Evolutionary conservation across 2,113 vertebrate genomes (phyloP).

Genomic region (Hemicordylus capensis): DNA sequence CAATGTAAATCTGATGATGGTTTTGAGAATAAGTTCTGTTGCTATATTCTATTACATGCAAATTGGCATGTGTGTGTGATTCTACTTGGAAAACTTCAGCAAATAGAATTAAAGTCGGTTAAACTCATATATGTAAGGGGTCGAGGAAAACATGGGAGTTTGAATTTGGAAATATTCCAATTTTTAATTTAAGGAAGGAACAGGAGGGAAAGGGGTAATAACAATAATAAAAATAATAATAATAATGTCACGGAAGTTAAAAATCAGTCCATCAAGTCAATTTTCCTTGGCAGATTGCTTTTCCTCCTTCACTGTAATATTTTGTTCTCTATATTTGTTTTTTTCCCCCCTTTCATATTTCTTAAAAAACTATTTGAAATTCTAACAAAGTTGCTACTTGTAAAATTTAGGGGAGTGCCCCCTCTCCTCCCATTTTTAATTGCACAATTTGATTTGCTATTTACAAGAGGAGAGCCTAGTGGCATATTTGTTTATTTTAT

Average conservation of each 20-base stretch:
- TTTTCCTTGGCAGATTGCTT: background rate
- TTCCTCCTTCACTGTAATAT: fast-evolving
- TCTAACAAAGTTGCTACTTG: fast-evolving
- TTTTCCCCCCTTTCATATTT: background rate
- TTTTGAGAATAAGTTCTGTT: constrained; percentile 56
- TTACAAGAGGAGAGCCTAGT: background rate
- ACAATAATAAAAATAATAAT: background rate
- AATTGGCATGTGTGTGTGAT: constrained; percentile 52
- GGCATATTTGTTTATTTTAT: background rate
- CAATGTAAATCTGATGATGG: constrained; percentile 60
- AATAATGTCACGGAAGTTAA: background rate
- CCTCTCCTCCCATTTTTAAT: background rate
- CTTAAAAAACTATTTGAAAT: fast-evolving
- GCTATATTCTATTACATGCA: constrained; percentile 51
- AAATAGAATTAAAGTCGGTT: constrained; percentile 57
- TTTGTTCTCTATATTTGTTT: background rate
- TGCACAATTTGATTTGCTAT: background rate
- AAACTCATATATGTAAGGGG: constrained; percentile 23
- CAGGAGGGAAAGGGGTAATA: background rate
- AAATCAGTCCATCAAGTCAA: background rate
- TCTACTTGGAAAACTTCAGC: constrained; percentile 51
- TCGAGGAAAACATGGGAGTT: background rate
- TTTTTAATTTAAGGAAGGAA: constrained; percentile 7
- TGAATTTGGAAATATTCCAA: constrained; percentile 21
- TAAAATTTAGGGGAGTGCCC: fast-evolving